A percentile compares a stretch with the other conserved stretches of the same genome.
Conservation (phyloP, 2,888 invertebrate genomes). For the Zeuzera pyrina region DNA sequence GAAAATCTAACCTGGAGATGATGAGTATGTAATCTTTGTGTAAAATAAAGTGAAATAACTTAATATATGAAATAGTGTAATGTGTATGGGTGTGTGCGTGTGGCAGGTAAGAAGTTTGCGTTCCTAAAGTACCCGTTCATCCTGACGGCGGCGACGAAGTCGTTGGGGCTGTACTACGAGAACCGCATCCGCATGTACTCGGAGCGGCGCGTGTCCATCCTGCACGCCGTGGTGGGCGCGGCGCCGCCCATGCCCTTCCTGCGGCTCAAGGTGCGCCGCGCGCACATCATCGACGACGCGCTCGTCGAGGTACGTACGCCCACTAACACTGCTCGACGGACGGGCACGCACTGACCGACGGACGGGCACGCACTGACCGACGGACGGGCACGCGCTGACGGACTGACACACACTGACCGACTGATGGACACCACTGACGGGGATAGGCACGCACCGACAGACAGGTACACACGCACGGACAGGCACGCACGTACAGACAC, state of each 20-base stretch:
- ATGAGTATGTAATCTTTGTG: no score
- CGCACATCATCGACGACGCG: slow-evolving; percentile 93
- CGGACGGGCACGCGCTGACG: slow-evolving; percentile 83
- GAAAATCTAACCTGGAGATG: no score
- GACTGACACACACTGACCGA: slow-evolving; percentile 79
- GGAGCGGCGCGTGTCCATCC: slow-evolving; percentile 88
- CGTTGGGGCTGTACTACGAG: slow-evolving; percentile 92
- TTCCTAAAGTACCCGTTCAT: slow-evolving; percentile 94
- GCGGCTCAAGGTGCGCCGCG: slow-evolving; percentile 84
- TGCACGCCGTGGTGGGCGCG: slow-evolving; percentile 88
- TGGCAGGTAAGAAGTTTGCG: slow-evolving; percentile 79
- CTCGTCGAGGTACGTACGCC: slow-evolving; percentile 82
- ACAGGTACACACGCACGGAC: not conserved
- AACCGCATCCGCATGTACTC: slow-evolving; percentile 96
- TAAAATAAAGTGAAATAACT: no score
- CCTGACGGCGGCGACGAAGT: slow-evolving; percentile 92
- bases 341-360: not conserved
- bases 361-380: not conserved
- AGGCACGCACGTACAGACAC: not conserved
- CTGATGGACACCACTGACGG: no score
- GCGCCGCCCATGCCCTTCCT: slow-evolving; percentile 89
- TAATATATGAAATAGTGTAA: no score
- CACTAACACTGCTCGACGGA: not conserved
- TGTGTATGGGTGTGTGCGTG: not conserved
- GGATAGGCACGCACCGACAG: not conserved